phyloP scores from a whole-genome alignment of 1,140 invertebrate genomes.

The Megalonaias nervosa region DNA sequence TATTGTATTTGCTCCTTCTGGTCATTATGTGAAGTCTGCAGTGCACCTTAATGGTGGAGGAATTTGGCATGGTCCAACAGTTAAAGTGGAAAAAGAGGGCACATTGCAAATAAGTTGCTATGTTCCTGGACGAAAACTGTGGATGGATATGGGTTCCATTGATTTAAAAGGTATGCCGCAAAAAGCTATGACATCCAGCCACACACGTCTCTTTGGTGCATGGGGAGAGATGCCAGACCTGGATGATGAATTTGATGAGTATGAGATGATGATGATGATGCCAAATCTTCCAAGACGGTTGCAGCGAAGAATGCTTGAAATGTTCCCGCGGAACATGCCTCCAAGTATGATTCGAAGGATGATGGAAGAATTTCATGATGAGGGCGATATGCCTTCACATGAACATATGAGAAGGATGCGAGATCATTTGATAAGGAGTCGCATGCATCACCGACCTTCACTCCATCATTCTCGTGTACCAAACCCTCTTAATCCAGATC shows the following conservation, averaged over 20 bases:
- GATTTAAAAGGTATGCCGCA: no score
- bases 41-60: not conserved
- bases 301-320: constrained; percentile 2
- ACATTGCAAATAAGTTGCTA: constrained; percentile 3
- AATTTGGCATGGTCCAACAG: not conserved
- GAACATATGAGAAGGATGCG: constrained; percentile 8
- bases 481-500: not conserved
- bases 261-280: constrained; percentile 24
- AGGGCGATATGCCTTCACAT: not conserved
- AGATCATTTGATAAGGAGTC: not conserved
- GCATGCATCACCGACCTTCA: not conserved
- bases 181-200: no score
- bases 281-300: not conserved
- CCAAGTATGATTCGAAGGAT: constrained; percentile 10
- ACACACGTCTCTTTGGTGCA: no score
- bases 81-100: not conserved
- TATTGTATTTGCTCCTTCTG: constrained; percentile 14
- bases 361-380: constrained; percentile 5
- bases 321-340: constrained; percentile 6
- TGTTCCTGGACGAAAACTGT: constrained; percentile 3
- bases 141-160: constrained; percentile 7
- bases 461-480: not conserved
- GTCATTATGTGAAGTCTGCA: not conserved
- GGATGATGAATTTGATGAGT: not conserved
- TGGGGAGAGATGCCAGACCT: no score